These are phyloP conservation scores for Galerucella calmariensis DNA, from an alignment of 2,888 invertebrate species.

Conservation along the genomic window DNA sequence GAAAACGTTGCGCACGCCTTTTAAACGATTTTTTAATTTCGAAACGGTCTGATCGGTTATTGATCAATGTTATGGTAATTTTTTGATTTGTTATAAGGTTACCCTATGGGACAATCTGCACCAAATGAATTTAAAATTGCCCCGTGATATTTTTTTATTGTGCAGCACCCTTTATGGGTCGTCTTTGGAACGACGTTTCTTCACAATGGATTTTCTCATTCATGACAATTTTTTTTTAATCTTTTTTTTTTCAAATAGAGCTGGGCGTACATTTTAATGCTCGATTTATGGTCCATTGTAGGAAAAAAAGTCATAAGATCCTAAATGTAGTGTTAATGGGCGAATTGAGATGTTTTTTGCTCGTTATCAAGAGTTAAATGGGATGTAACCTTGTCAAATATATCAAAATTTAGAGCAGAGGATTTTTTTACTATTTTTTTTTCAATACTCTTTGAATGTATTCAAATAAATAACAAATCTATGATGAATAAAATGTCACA, in stretches of 20 bases:
- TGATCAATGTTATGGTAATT: constrained; percentile 64
- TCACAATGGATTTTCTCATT: constrained; percentile 57
- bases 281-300: constrained; percentile 59
- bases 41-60: constrained; percentile 58
- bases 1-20: constrained; percentile 58
- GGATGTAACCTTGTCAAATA: constrained; percentile 43
- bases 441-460: background rate
- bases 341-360: constrained; percentile 59
- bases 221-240: constrained; percentile 48
- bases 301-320: constrained; percentile 43
- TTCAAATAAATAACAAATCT: constrained; percentile 15
- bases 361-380: constrained; percentile 43
- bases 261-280: constrained; percentile 62
- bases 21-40: constrained; percentile 56
- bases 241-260: constrained; percentile 42
- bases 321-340: constrained; percentile 63
- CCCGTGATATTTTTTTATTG: constrained; percentile 53
- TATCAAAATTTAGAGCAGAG: constrained; percentile 33
- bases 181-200: constrained; percentile 56
- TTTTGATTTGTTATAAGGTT: constrained; percentile 62
- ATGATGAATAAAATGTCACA: constrained; percentile 10
- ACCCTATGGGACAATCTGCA: constrained; percentile 59
- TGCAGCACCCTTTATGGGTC: constrained; percentile 51
- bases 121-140: constrained; percentile 64
- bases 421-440: background rate